phyloP scores from a whole-genome alignment of 2,797 vertebrate genomes.

The Sebastes dallii region DNA sequence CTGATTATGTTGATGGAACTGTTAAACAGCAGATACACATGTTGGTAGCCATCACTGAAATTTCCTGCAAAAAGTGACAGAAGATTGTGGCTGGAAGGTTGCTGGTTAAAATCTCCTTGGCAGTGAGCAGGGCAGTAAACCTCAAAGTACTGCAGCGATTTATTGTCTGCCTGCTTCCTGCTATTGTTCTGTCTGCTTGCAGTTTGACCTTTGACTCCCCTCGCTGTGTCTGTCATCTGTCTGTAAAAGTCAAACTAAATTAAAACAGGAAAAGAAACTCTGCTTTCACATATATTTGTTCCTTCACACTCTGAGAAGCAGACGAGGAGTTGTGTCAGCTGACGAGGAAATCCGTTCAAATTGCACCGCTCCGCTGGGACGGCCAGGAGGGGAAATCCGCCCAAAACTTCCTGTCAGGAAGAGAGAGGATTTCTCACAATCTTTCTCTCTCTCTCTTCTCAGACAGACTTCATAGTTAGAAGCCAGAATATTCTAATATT shows the following conservation, averaged over 20 bases:
- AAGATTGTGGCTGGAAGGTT: background rate
- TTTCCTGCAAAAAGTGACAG: background rate
- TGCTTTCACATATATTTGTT: conserved; percentile 28
- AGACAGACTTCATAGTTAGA: background rate
- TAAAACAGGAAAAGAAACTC: conserved; percentile 55
- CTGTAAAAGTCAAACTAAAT: background rate
- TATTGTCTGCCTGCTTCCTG: conserved; percentile 48
- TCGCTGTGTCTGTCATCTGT: conserved; percentile 12
- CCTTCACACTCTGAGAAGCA: background rate
- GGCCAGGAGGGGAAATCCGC: conserved; percentile 84
- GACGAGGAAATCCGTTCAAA: conserved; percentile 86
- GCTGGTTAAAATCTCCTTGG: background rate
- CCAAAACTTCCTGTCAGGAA: conserved; percentile 85
- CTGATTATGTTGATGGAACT: background rate
- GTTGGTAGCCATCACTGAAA: background rate
- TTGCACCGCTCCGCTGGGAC: conserved; percentile 77
- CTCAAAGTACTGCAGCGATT: background rate
- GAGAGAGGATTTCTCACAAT: conserved; percentile 55
- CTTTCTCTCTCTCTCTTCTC: background rate
- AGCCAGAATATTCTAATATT: background rate
- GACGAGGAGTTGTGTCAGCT: conserved; percentile 37
- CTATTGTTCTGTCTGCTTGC: conserved; percentile 53
- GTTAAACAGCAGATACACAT: background rate
- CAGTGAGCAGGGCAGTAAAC: conserved; percentile 27
- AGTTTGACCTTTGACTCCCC: conserved; percentile 43